Percentiles rank a stretch among this genome's conserved stretches.
phyloP scores from a whole-genome alignment of 2,797 vertebrate species.

The Odontamblyopus lacepedii region DNA sequence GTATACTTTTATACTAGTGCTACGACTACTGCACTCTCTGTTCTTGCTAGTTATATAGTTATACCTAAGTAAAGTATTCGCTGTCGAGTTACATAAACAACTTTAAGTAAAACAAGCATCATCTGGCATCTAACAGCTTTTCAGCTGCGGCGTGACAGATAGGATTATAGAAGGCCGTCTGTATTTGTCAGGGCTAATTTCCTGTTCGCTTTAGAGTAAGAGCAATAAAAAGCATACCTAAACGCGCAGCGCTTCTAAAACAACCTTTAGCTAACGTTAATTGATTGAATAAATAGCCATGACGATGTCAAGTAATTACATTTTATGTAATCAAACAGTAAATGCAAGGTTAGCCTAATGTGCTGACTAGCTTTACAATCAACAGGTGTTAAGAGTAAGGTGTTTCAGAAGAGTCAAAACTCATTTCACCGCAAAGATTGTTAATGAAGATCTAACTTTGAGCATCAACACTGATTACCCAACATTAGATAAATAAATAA shows the following conservation, averaged over 20 bases:
- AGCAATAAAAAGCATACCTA: not conserved
- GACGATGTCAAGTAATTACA: not conserved
- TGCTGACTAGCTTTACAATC: not conserved
- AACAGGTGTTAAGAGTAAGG: not conserved
- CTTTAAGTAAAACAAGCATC: not conserved
- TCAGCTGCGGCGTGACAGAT: conserved; percentile 11
- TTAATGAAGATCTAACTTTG: not conserved
- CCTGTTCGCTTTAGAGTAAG: not conserved
- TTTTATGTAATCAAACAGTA: not conserved
- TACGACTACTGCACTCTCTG: not conserved
- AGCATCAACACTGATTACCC: not conserved
- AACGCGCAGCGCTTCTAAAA: not conserved
- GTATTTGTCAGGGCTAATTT: conserved; percentile 42
- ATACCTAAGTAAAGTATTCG: not conserved
- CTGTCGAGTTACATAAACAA: not conserved
- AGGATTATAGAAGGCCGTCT: conserved; percentile 50
- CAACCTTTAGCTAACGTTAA: not conserved
- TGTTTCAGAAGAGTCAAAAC: not conserved
- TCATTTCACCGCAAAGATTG: not conserved
- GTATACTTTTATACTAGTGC: not conserved
- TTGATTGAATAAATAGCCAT: not conserved
- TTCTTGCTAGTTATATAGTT: not conserved
- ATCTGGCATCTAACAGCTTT: not conserved
- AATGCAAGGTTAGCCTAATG: no score
- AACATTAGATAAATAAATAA: not conserved